These are phyloP conservation scores for Anabacerthia variegaticeps DNA, from an alignment of 2,797 vertebrate genomes.

Conservation along the genomic window DNA sequence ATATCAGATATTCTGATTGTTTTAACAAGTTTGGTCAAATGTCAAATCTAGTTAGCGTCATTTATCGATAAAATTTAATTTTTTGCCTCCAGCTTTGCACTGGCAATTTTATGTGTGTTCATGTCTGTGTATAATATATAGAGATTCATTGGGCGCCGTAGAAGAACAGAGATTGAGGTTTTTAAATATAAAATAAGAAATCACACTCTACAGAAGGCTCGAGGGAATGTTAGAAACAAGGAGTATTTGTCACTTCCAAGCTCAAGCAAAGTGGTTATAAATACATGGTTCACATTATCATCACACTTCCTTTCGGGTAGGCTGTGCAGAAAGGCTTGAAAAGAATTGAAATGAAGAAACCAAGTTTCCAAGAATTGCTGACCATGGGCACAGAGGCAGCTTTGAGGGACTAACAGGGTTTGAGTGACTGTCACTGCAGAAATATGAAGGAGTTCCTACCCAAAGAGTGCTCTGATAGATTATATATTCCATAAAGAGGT, in stretches of 20 bases:
- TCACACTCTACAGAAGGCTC: constrained; percentile 2
- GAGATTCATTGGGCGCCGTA: constrained; percentile 17
- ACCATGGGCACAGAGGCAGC: neutral
- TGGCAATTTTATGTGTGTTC: neutral
- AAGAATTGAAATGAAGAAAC: neutral
- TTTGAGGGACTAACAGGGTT: neutral
- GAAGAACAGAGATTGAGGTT: constrained; percentile 21
- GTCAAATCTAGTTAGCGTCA: neutral
- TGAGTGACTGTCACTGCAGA: neutral
- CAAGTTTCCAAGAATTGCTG: neutral
- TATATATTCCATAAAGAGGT: neutral
- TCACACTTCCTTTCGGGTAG: neutral
- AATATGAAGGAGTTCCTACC: neutral
- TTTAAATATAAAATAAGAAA: constrained; percentile 42
- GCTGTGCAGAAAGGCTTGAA: neutral
- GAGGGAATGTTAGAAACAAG: constrained; percentile 41
- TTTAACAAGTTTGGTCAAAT: neutral
- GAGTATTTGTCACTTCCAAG: constrained; percentile 51
- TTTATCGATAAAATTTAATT: neutral
- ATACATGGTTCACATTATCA: constrained; percentile 6
- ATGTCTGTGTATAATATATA: neutral
- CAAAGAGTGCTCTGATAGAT: neutral
- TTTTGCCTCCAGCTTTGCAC: constrained; percentile 3
- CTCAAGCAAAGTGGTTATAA: constrained; percentile 38
- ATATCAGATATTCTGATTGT: neutral